Evolutionary conservation across 2,888 invertebrate species (phyloP), one percentile per base, ranked within the genome.

Genomic region (Nasonia oneida): DNA sequence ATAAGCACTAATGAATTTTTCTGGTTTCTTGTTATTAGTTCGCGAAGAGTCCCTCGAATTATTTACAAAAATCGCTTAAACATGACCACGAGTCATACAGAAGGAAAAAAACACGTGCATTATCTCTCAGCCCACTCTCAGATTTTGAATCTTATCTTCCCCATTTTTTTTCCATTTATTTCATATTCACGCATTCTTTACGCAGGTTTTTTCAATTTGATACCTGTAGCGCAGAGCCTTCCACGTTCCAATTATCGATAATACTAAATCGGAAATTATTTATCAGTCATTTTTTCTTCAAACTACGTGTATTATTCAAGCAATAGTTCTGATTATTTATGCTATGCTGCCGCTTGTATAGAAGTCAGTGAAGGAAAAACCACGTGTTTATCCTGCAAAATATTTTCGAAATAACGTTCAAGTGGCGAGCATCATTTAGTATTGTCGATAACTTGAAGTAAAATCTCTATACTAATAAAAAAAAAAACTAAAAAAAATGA

Each of bases 61-160:
- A 92, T 91, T 90, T 92, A 92, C 92, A 92, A 90, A 89, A 89
- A 89, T 88, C 87, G 82, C 90, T 87, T 84, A 86, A 87, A 80
- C 76, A 77, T 84, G 78, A 80, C 75, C 82, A 78, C 83, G 83
- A 85, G 83, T 88, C 73, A 14, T 88, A 87, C 86, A 81, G 82
- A 84, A 88, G 83, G 73, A 84, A 79, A 87, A 84, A 87, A 84
- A 84, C 83, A 79, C 73, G 83, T 85, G 87, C 75, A 83, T 71
- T 83, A 81, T 84, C 76, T 57, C 39, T 78, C 53, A 61, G 57
- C 33, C 84, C 81, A 29, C 67, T 37, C 70, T 83, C 47, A 14
- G 53, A 50, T 79, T 84, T 18, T 79, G 42, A 42, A 18, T 84
- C 47, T 42, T 29, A 29, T 53, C 57, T 39, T n/a, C 10, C 50